Conservation (phyloP, 2,113 vertebrate species). For the Equus przewalskii region DNA sequence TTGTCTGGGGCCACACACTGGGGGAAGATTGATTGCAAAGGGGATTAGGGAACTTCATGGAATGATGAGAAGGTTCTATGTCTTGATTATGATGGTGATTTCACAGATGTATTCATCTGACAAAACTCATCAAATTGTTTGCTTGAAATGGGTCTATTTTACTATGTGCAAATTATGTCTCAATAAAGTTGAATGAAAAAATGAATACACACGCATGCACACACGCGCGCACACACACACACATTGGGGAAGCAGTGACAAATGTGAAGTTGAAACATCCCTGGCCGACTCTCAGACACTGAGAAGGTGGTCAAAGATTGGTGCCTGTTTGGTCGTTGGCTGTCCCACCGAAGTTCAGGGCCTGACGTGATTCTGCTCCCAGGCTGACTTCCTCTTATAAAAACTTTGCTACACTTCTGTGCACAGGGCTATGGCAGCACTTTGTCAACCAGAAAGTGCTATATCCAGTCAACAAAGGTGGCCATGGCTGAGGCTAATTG, state of each 20-base stretch:
- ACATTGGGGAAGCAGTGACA: not conserved
- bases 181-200: not conserved
- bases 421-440: not conserved
- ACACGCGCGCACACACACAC: not conserved
- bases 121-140: not conserved
- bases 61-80: not conserved
- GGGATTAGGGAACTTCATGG: not conserved
- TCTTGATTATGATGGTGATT: not conserved
- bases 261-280: not conserved
- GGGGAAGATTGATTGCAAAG: not conserved
- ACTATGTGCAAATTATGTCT: conserved; percentile 28
- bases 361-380: not conserved
- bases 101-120: not conserved
- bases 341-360: not conserved
- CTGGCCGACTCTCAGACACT: not conserved
- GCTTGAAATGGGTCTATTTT: conserved; percentile 3
- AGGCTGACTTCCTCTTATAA: not conserved
- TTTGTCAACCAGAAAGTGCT: not conserved
- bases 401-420: not conserved
- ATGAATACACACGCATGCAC: not conserved
- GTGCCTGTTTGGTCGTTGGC: not conserved
- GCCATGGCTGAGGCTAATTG: not conserved
- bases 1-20: not conserved
- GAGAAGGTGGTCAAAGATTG: not conserved
- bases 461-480: not conserved